Conservation (phyloP, 2,797 vertebrate genomes). For the Coilia nasus region DNA sequence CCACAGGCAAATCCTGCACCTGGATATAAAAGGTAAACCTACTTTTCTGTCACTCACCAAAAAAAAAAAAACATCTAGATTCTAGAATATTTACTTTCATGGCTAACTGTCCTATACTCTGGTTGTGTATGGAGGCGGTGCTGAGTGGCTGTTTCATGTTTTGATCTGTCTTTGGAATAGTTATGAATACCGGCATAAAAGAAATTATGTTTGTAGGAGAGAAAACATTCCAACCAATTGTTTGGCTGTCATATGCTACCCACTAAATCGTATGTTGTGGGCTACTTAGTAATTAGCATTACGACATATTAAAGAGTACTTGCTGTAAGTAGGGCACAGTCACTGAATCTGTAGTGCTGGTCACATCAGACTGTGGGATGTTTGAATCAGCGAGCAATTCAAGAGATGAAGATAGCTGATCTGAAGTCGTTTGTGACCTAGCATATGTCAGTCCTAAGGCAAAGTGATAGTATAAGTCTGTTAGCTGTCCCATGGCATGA, state of each 20-base stretch:
- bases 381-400: not conserved
- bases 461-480: not conserved
- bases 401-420: not conserved
- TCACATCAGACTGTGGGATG: not conserved
- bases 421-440: not conserved
- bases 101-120: too few relatives aligned
- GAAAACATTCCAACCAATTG: not conserved
- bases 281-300: not conserved
- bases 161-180: not conserved
- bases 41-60: not conserved
- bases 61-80: not conserved
- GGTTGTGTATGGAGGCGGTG: not conserved
- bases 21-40: conserved; percentile 93
- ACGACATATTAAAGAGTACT: not conserved
- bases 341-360: not conserved
- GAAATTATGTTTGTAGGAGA: not conserved
- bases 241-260: too few relatives aligned
- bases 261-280: not conserved
- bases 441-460: not conserved
- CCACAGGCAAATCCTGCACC: conserved; percentile 83
- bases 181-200: not conserved
- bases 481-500: not conserved
- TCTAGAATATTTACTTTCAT: too few relatives aligned
- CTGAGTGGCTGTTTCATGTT: not conserved
- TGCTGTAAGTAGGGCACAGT: not conserved